Conservation (phyloP, 2,797 vertebrate species). For the Coluber constrictor region DNA sequence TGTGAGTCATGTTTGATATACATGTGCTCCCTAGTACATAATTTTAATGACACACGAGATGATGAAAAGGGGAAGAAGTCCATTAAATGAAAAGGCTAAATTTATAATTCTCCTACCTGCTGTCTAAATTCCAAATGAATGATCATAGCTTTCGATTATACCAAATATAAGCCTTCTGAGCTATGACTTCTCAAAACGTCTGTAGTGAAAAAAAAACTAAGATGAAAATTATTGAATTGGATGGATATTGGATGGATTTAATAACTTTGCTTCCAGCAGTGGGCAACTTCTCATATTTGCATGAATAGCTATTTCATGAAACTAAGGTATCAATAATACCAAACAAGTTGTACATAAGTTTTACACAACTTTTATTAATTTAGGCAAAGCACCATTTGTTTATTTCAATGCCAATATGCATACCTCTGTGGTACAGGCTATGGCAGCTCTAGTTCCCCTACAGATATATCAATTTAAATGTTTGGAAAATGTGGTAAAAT, state of each 20-base stretch:
- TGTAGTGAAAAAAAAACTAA: not conserved
- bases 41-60: slow-evolving; percentile 45
- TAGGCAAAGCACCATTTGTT: not conserved
- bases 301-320: not conserved
- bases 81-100: slow-evolving; percentile 29
- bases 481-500: not conserved
- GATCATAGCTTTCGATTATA: not conserved
- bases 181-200: not conserved
- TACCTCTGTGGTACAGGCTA: not conserved
- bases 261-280: not conserved
- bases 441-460: not conserved
- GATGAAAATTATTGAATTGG: not conserved
- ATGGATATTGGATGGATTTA: not conserved
- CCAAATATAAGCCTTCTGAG: not conserved
- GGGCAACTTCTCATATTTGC: not conserved
- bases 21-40: slow-evolving; percentile 21
- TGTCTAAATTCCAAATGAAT: slow-evolving; percentile 10
- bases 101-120: not conserved
- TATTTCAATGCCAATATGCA: not conserved
- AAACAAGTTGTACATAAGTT: not conserved
- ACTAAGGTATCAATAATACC: not conserved
- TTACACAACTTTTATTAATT: not conserved
- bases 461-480: not conserved
- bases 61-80: slow-evolving; percentile 34
- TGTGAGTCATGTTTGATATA: slow-evolving; percentile 50